Percentiles rank a stretch among this genome's conserved stretches.
These are phyloP conservation scores for Sciurus niger DNA, from an alignment of 2,113 vertebrate genomes.

Conservation along the genomic window DNA sequence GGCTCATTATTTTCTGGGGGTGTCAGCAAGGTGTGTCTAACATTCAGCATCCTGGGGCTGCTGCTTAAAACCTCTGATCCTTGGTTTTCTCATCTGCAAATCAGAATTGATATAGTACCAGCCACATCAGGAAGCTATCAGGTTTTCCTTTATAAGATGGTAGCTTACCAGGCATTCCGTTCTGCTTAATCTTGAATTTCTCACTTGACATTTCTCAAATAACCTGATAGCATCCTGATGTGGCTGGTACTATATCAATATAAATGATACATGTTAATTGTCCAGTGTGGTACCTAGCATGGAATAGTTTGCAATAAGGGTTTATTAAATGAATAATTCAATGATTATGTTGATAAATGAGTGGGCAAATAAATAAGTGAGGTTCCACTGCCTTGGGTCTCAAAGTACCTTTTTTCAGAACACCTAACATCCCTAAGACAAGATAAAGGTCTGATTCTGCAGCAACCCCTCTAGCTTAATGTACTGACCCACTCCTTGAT, in stretches of 20 bases:
- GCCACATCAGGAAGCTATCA: background rate
- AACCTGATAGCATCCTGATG: too few species aligned
- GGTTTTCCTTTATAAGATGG: too few species aligned
- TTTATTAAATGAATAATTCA: background rate
- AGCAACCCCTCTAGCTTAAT: background rate
- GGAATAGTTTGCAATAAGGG: background rate
- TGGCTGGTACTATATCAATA: background rate
- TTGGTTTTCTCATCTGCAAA: background rate
- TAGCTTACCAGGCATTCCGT: too few species aligned
- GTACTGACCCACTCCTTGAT: accelerated
- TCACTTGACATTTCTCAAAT: too few species aligned
- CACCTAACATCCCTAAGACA: background rate
- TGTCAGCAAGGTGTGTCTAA: too few species aligned
- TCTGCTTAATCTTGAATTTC: too few species aligned
- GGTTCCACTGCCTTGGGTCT: background rate
- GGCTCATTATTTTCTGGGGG: background rate
- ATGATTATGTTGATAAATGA: background rate
- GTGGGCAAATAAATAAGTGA: background rate
- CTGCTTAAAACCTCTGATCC: background rate
- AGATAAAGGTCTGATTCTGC: background rate
- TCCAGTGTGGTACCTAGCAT: too few species aligned
- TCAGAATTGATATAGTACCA: background rate
- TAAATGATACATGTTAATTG: background rate
- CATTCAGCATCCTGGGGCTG: background rate
- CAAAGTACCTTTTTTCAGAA: background rate